A percentile compares a stretch with the other conserved stretches of the same genome.
Conservation (phyloP, 1,140 invertebrate genomes). For the Solen grandis region DNA sequence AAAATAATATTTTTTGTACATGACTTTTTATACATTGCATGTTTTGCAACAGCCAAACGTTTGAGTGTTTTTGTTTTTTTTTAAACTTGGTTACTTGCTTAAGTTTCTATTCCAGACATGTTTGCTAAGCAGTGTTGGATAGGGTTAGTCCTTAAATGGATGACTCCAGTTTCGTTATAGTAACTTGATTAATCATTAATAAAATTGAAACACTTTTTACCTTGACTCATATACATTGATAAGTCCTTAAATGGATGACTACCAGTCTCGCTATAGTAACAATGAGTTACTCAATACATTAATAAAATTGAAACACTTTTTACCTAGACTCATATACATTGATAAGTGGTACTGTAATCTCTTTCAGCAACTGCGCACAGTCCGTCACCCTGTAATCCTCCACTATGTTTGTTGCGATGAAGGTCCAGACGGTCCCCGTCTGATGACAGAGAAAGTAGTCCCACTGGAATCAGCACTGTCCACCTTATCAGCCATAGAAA, state of each 20-base stretch:
- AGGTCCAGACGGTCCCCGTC: slow-evolving; percentile 57
- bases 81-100: too few relatives aligned
- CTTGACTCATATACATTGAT: not conserved
- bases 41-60: too few relatives aligned
- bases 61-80: too few relatives aligned
- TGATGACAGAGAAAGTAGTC: slow-evolving; percentile 71
- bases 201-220: not conserved
- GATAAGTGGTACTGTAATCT: not conserved
- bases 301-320: not conserved
- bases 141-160: not conserved
- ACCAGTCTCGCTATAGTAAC: not conserved
- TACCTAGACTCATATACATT: not conserved
- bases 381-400: slow-evolving; percentile 71
- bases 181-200: not conserved
- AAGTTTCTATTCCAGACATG: too few relatives aligned
- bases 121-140: too few relatives aligned
- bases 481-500: slow-evolving; percentile 63
- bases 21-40: too few relatives aligned
- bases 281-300: not conserved
- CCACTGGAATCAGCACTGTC: slow-evolving; percentile 64
- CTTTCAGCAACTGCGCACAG: slow-evolving; percentile 67
- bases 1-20: too few relatives aligned
- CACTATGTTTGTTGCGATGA: slow-evolving; percentile 64
- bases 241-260: not conserved
- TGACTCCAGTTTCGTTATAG: too few relatives aligned